Percentiles rank a stretch among this genome's conserved stretches.
Conservation (phyloP, 2,797 vertebrate species). For the Sarcophilus harrisii region DNA sequence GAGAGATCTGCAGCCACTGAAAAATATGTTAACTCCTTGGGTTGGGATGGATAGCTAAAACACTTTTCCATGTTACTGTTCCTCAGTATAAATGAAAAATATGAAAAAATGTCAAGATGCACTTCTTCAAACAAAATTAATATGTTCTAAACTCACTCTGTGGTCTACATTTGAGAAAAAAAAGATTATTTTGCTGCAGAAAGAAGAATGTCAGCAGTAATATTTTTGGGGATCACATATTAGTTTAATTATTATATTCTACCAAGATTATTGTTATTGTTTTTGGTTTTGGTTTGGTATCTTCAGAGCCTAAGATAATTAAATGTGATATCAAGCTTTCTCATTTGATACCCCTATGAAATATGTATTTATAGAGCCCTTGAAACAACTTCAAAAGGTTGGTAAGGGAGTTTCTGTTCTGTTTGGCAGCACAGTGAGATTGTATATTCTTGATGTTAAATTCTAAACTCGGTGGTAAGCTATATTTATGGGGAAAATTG, state of each 20-base stretch:
- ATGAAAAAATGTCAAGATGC: neutral
- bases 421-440: neutral
- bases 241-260: constrained; percentile 13
- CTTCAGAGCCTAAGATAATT: constrained; percentile 21
- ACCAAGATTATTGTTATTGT: constrained; percentile 21
- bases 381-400: neutral
- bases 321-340: neutral
- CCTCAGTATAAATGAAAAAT: neutral
- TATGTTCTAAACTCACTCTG: neutral
- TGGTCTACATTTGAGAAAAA: neutral
- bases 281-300: constrained; percentile 4
- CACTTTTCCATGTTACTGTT: neutral
- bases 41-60: neutral
- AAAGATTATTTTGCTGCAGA: neutral
- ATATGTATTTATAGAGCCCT: neutral
- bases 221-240: neutral
- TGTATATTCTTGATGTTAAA: neutral
- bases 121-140: neutral
- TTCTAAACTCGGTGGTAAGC: neutral
- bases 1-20: neutral
- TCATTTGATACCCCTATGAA: constrained; percentile 24
- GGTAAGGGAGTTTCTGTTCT: constrained; percentile 23
- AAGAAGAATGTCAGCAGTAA: neutral
- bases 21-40: neutral
- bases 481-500: neutral